Evolutionary conservation across 53 echinoderm and acorn worm genomes (phyloP).

Genomic region (Crossaster papposus): DNA sequence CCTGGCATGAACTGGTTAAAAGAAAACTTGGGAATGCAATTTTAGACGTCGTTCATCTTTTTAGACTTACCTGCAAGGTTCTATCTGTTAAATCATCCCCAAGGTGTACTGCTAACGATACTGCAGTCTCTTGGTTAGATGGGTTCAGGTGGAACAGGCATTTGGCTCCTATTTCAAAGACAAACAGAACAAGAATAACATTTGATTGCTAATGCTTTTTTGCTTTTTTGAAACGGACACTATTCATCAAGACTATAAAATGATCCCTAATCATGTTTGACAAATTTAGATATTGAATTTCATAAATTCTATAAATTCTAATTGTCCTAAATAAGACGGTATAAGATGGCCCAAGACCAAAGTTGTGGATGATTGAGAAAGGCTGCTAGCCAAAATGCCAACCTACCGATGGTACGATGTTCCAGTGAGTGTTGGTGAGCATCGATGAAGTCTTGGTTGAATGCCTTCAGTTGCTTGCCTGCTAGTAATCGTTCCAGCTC

Average conservation of each 20-base stretch:
- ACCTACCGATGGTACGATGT: conserved; percentile 81
- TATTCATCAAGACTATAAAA: too few species aligned
- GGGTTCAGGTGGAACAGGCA: conserved; percentile 77
- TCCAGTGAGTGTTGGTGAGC: conserved; percentile 59
- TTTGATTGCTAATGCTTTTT: too few species aligned
- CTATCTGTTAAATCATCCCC: conserved; percentile 73
- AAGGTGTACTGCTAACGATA: conserved; percentile 70
- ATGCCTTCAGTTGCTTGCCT: conserved; percentile 72
- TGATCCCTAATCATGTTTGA: too few species aligned
- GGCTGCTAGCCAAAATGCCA: too few species aligned
- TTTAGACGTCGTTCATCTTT: too few species aligned
- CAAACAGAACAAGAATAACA: not conserved
- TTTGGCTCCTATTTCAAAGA: conserved; percentile 65
- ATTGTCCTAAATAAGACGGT: too few species aligned
- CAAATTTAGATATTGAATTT: too few species aligned
- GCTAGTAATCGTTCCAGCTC: conserved; percentile 75
- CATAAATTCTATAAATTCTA: too few species aligned
- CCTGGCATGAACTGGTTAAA: too few species aligned
- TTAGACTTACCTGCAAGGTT: conserved; percentile 74
- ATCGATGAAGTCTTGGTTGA: conserved; percentile 79
- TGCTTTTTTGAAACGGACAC: not conserved
- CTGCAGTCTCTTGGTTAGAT: conserved; percentile 74
- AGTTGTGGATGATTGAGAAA: too few species aligned
- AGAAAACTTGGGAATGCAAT: too few species aligned
- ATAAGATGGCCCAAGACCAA: too few species aligned